These are phyloP conservation scores for Callosobruchus maculatus DNA, from an alignment of 2,888 invertebrate genomes.

Conservation along the genomic window DNA sequence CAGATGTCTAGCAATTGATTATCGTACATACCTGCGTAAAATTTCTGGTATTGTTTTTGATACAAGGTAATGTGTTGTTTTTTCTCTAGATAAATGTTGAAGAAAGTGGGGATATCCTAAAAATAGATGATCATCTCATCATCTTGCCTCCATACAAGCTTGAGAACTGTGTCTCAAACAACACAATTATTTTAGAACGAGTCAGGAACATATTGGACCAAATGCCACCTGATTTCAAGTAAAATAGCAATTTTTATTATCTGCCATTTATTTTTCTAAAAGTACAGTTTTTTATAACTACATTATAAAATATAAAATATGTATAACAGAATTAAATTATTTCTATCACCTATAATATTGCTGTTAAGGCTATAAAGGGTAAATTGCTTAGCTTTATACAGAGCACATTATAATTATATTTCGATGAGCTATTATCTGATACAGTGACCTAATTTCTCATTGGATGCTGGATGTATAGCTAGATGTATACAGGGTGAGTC, in stretches of 20 bases:
- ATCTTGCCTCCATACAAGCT: slow-evolving; percentile 45
- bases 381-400: background rate
- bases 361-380: background rate
- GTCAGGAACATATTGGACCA: slow-evolving; percentile 40
- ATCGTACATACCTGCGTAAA: no score
- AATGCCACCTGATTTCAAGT: slow-evolving; percentile 37
- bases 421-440: background rate
- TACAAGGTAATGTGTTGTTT: no score
- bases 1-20: no score
- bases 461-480: no score
- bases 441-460: no score
- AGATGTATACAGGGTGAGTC: no score
- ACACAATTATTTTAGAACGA: slow-evolving; percentile 44
- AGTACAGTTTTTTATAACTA: background rate
- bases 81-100: slow-evolving; percentile 35
- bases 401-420: background rate
- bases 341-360: background rate
- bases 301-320: background rate
- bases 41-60: no score
- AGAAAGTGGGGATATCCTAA: slow-evolving; percentile 40
- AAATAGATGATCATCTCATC: slow-evolving; percentile 41
- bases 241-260: background rate
- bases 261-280: background rate
- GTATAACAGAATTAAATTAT: background rate
- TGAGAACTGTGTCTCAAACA: slow-evolving; percentile 44